A percentile compares a stretch with the other conserved stretches of the same genome.
Conservation (phyloP, 2,113 vertebrate genomes). For the Holacanthus passer region DNA sequence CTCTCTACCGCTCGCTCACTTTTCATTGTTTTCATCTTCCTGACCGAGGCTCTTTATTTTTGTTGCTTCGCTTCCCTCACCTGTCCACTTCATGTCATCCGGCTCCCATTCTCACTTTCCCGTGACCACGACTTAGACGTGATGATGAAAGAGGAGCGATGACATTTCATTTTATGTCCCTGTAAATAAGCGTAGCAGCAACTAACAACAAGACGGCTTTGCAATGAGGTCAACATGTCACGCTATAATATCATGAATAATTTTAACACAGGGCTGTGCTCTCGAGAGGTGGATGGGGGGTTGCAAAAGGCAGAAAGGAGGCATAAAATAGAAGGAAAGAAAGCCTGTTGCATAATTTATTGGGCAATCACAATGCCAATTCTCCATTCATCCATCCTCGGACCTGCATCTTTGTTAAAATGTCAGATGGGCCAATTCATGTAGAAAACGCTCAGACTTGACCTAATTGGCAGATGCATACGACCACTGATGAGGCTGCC, state of each 20-base stretch:
- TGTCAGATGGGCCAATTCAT: constrained; percentile 62
- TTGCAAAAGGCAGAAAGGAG: constrained; percentile 34
- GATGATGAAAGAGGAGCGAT: background rate
- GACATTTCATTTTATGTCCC: constrained; percentile 11
- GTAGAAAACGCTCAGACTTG: constrained; percentile 55
- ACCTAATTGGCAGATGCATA: constrained; percentile 56
- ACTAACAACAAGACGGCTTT: background rate
- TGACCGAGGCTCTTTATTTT: constrained; percentile 10
- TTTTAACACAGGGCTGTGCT: constrained; percentile 27
- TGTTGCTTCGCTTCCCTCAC: background rate
- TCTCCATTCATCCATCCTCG: constrained; percentile 9
- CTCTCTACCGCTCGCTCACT: constrained; percentile 8
- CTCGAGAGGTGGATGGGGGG: constrained; percentile 15
- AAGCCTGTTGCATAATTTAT: constrained; percentile 61
- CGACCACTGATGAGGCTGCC: constrained; percentile 25
- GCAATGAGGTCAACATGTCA: constrained; percentile 56
- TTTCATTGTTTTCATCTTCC: constrained; percentile 15
- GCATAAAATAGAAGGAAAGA: constrained; percentile 20
- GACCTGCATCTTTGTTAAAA: constrained; percentile 44
- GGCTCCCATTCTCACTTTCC: background rate
- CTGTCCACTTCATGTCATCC: background rate
- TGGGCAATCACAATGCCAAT: constrained; percentile 29
- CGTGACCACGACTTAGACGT: background rate
- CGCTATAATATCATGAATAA: constrained; percentile 40
- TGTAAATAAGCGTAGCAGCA: constrained; percentile 8